Percentiles rank a stretch among this genome's conserved stretches.
phyloP scores from a whole-genome alignment of 2,797 vertebrate genomes.

The Perdix hodgsoniae region DNA sequence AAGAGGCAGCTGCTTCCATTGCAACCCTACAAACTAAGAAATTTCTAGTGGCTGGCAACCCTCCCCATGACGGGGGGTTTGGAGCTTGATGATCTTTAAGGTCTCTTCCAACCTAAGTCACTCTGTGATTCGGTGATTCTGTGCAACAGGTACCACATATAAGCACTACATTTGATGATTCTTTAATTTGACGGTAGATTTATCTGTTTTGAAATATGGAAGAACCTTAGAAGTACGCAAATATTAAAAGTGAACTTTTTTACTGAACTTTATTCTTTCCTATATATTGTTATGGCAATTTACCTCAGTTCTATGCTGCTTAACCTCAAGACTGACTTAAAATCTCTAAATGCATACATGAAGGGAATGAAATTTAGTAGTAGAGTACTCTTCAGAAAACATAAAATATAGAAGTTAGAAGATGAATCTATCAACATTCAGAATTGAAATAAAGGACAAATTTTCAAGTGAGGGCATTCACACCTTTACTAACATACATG shows the following conservation, averaged over 20 bases:
- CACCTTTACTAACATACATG: not conserved
- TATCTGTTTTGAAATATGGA: not conserved
- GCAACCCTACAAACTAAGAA: not conserved
- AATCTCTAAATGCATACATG: not conserved
- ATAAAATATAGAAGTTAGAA: not conserved
- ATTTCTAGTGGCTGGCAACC: not conserved
- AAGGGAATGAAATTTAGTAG: not conserved
- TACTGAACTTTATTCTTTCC: not conserved
- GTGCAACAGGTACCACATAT: not conserved
- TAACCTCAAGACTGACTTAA: not conserved
- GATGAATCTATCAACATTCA: not conserved
- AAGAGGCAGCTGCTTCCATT: not conserved
- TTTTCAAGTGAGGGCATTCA: not conserved
- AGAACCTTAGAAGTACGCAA: not conserved
- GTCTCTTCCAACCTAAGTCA: no score
- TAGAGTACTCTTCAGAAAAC: not conserved
- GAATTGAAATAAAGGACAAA: not conserved
- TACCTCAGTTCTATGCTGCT: not conserved
- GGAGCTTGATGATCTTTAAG: no score
- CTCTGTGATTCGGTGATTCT: not conserved
- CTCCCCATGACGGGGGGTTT: no score
- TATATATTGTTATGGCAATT: not conserved
- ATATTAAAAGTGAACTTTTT: not conserved
- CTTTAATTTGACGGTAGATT: not conserved
- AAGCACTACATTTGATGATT: not conserved